phyloP scores from a whole-genome alignment of 2,113 vertebrate genomes.

The Centrocercus urophasianus region DNA sequence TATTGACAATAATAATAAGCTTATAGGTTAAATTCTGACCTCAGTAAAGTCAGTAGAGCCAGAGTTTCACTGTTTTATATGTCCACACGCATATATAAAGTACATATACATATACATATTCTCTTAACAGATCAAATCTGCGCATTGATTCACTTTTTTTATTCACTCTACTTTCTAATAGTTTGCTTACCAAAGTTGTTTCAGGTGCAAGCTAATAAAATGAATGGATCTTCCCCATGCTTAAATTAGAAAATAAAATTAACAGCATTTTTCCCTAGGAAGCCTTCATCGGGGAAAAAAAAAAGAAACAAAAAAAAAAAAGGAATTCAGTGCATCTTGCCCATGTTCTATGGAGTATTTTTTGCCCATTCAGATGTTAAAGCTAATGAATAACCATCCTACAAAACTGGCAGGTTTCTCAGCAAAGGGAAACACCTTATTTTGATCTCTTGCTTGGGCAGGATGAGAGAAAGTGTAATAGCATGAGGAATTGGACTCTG shows the following conservation, averaged over 20 bases:
- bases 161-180: constrained; percentile 13
- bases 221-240: not conserved
- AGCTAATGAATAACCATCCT: not conserved
- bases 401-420: not conserved
- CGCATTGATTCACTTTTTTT: constrained; percentile 26
- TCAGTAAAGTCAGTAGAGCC: not conserved
- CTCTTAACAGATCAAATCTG: constrained; percentile 36
- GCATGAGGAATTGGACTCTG: too few relatives aligned
- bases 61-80: not conserved
- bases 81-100: not conserved
- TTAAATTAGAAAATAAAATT: constrained; percentile 37
- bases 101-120: not conserved
- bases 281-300: not conserved
- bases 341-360: not conserved
- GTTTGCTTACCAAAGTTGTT: constrained; percentile 51
- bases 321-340: not conserved
- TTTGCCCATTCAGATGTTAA: not conserved
- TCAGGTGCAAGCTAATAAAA: constrained; percentile 29
- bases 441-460: not conserved
- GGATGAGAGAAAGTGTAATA: not conserved
- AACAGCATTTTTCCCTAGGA: not conserved
- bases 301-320: not conserved
- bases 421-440: not conserved
- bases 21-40: constrained; percentile 66
- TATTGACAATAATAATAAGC: constrained; percentile 64